phyloP scores from a whole-genome alignment of 2,797 vertebrate genomes.

The Dicrostonyx torquatus region DNA sequence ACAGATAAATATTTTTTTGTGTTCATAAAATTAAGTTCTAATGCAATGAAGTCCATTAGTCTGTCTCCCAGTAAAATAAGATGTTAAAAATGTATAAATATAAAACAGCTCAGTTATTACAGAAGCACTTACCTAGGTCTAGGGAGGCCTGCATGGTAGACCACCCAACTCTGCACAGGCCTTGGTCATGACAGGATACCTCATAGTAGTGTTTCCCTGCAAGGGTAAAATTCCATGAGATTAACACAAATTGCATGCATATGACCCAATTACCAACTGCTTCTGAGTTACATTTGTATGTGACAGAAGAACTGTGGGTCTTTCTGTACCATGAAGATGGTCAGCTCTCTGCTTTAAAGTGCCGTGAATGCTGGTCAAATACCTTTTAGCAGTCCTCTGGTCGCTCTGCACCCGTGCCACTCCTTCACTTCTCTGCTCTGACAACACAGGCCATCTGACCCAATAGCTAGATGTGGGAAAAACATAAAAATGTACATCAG shows the following conservation, averaged over 20 bases:
- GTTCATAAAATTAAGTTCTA: not conserved
- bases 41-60: not conserved
- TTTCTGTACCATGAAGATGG: not conserved
- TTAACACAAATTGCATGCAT: not conserved
- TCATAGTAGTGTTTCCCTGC: conserved; percentile 96
- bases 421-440: conserved; percentile 99
- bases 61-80: conserved; percentile 2
- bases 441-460: conserved; percentile 95
- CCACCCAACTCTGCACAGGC: conserved; percentile 96
- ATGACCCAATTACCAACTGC: not conserved
- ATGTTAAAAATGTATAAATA: not conserved
- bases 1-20: not conserved
- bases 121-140: conserved; percentile 91
- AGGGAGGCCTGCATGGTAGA: conserved; percentile 94
- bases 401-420: conserved; percentile 98
- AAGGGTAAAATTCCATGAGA: not conserved
- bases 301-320: not conserved
- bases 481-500: not conserved
- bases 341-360: not conserved
- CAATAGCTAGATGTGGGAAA: conserved; percentile 90
- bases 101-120: not conserved
- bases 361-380: not conserved
- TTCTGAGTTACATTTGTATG: not conserved
- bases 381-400: conserved; percentile 96
- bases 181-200: conserved; percentile 96